Evolutionary conservation across 2,888 invertebrate species (phyloP).

Genomic region (Neoascia interrupta): DNA sequence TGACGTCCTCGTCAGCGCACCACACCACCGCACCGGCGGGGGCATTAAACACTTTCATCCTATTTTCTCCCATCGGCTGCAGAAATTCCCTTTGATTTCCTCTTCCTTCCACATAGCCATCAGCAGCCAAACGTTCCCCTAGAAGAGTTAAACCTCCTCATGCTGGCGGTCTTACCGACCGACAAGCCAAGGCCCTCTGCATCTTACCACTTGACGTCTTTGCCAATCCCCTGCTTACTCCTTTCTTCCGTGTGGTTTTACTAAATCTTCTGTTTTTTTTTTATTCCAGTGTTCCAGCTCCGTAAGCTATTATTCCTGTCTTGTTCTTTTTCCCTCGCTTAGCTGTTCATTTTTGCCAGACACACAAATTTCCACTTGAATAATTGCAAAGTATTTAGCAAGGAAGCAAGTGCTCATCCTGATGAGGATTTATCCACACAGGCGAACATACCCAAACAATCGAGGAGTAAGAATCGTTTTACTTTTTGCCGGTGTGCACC

Average conservation of each 20-base stretch:
- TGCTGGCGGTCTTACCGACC: slow-evolving; percentile 18
- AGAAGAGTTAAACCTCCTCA: slow-evolving; percentile 38
- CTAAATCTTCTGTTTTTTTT: slow-evolving; percentile 34
- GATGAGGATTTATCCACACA: slow-evolving; percentile 36
- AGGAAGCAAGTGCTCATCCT: slow-evolving; percentile 40
- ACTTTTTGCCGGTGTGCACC: slow-evolving; percentile 8
- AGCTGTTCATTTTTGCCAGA: slow-evolving; percentile 60
- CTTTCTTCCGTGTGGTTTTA: slow-evolving; percentile 35
- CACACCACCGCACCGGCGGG: too few species aligned
- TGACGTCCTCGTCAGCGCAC: slow-evolving; percentile 6
- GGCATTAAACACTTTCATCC: slow-evolving; percentile 49
- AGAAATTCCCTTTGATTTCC: slow-evolving; percentile 44
- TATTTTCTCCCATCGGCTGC: slow-evolving; percentile 29
- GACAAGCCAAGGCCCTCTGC: slow-evolving; percentile 27
- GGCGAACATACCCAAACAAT: not conserved
- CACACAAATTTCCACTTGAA: slow-evolving; percentile 67
- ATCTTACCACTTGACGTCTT: slow-evolving; percentile 53
- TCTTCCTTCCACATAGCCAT: not conserved
- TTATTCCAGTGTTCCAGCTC: slow-evolving; percentile 29
- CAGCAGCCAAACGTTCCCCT: slow-evolving; percentile 9
- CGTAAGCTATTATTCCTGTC: not conserved
- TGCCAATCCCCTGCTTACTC: not conserved
- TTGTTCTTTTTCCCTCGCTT: not conserved
- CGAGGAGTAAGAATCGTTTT: not conserved
- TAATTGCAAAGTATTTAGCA: slow-evolving; percentile 66